phyloP scores from a whole-genome alignment of 1,140 invertebrate genomes.

The Procambarus clarkii region DNA sequence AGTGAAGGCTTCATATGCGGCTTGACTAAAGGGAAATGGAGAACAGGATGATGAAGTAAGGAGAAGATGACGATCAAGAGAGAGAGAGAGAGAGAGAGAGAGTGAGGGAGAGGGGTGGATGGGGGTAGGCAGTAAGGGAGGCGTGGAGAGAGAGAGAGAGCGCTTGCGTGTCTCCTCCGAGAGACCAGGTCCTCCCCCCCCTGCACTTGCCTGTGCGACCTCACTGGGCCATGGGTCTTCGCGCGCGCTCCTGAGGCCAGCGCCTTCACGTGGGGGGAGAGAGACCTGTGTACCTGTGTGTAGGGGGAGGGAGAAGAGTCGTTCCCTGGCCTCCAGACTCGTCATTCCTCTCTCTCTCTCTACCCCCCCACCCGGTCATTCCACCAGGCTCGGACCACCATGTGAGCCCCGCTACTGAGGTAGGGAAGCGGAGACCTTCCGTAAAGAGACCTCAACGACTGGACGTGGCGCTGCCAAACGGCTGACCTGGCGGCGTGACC shows the following conservation, averaged over 20 bases:
- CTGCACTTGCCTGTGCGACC: conserved; percentile 30
- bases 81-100: neutral
- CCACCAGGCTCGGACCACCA: neutral
- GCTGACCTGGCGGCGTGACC: neutral
- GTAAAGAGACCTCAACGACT: conserved; percentile 50
- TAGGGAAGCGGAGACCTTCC: neutral
- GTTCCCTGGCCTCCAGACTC: neutral
- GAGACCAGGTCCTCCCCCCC: neutral
- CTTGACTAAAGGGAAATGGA: neutral
- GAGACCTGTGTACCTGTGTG: neutral
- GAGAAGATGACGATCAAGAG: neutral
- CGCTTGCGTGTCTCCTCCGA: conserved; percentile 18
- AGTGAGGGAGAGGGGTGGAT: neutral
- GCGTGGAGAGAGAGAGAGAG: conserved; percentile 15
- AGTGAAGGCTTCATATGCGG: too few relatives aligned
- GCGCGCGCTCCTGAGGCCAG: conserved; percentile 36
- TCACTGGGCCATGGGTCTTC: conserved; percentile 18
- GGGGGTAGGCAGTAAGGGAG: neutral
- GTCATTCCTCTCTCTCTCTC: too few relatives aligned
- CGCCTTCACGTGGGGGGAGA: conserved; percentile 31
- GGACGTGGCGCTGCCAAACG: neutral
- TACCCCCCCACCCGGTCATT: neutral
- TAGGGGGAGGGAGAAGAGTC: neutral
- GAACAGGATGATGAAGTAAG: conserved; percentile 6
- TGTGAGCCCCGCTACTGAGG: neutral